Base-by-base conservation (phyloP, 2,797 vertebrate species). In the Todus mexicanus region DNA sequence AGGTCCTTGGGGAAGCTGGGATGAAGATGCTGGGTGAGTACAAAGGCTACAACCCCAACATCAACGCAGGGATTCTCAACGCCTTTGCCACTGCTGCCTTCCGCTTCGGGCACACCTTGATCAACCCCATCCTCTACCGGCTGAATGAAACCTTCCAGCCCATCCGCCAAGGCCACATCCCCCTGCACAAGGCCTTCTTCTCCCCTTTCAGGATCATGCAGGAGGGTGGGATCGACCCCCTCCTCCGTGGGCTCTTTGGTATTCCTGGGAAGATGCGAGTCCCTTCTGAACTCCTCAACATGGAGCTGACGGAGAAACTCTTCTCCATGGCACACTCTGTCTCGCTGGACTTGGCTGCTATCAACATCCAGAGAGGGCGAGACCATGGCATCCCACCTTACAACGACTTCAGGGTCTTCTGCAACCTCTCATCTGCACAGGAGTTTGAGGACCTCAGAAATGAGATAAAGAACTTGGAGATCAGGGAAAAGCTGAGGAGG, bases 341-440 rank as follows among this genome's bases (percentile, higher is more conserved):
- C 76, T 97, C 97, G 0, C 81, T 98, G 89, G 97, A 98, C 91
- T 93, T 98, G 84, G 97, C 97, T 0, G 97, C 97, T 65, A 97
- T 97, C 91, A 98, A 98, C 78, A 97, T 98, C 92, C 97, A 98
- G 74, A 93, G 97, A n/a, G 97, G 97, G 4, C 70, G 97, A 47
- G 97, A 98, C 71, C 97, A 98, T 0, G 97, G 97, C 64, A 98
- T 98, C 83, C 97, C 97, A 31, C 97, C 97, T 12, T 98, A 98
- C 89, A 98, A 98, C 0, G 97, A 98, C 93, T 98, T 97, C 96
- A 96, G 97, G 56, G 96, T 98, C 72, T 97, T 97, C 95, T 98
- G 97, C 92, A 98, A 98, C 68, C 97, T 98, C 63, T 97, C 97
- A 1, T 96, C 97, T 20, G 97, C 87, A 0, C 96, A 96, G 72